Evolutionary conservation across 2,888 invertebrate species (phyloP).

Genomic region (Mythimna loreyi): DNA sequence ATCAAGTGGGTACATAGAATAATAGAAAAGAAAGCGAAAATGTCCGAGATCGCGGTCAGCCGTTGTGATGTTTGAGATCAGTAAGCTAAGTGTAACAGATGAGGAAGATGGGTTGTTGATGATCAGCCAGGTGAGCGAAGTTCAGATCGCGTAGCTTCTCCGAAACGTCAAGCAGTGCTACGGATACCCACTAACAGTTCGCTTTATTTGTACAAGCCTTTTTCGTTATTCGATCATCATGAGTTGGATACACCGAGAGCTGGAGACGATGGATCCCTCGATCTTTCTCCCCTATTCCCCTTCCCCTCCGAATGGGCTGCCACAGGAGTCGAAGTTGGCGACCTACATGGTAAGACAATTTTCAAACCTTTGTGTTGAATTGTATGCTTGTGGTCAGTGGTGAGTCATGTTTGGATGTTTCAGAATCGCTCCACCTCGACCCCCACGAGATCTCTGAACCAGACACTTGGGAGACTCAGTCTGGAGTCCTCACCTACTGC

Average conservation of each 20-base stretch:
- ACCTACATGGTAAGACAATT: slow-evolving; percentile 93
- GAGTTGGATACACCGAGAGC: slow-evolving; percentile 71
- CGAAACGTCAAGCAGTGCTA: slow-evolving; percentile 43
- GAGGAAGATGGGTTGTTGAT: slow-evolving; percentile 70
- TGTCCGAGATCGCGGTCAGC: slow-evolving; percentile 62
- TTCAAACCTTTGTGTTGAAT: slow-evolving; percentile 12
- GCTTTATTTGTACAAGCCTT: slow-evolving; percentile 43
- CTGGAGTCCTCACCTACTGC: slow-evolving; percentile 81
- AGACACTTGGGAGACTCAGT: slow-evolving; percentile 79
- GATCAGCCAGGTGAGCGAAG: slow-evolving; percentile 53
- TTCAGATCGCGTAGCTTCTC: slow-evolving; percentile 54
- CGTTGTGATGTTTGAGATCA: slow-evolving; percentile 67
- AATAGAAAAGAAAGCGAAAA: slow-evolving; percentile 63
- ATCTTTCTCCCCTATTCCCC: slow-evolving; percentile 91
- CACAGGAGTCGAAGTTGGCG: slow-evolving; percentile 96
- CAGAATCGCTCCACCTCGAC: slow-evolving; percentile 83
- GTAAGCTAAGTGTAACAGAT: slow-evolving; percentile 48
- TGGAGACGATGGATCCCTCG: slow-evolving; percentile 93
- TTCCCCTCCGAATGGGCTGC: slow-evolving; percentile 93
- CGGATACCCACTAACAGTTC: slow-evolving; percentile 35
- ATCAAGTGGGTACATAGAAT: slow-evolving; percentile 31
- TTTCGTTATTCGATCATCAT: slow-evolving; percentile 52
- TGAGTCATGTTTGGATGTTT: slow-evolving; percentile 61
- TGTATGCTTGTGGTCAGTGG: slow-evolving; percentile 18
- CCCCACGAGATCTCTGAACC: slow-evolving; percentile 77